A percentile compares a stretch with the other conserved stretches of the same genome.
These are phyloP conservation scores for Neolamprologus hecqui DNA, from an alignment of 2,113 vertebrate species.

Conservation along the genomic window DNA sequence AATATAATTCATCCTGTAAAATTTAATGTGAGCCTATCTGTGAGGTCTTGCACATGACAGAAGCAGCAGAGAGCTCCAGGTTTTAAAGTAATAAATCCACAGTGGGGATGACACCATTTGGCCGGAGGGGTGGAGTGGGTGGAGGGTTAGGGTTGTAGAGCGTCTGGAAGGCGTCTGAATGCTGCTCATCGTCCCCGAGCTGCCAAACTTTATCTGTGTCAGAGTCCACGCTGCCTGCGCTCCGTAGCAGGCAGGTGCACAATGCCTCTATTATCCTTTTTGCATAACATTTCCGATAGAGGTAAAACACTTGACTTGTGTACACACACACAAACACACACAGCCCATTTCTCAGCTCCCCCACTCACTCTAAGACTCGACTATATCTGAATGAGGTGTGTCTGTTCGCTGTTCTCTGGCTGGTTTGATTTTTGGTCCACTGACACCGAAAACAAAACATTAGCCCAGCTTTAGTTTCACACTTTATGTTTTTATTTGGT, in stretches of 20 bases:
- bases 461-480: not conserved
- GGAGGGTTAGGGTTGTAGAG: not conserved
- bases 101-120: slow-evolving; percentile 23
- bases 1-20: not conserved
- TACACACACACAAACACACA: not conserved
- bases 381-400: not conserved
- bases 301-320: slow-evolving; percentile 44
- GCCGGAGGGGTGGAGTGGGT: not conserved
- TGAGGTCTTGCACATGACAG: not conserved
- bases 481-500: not conserved
- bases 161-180: slow-evolving; percentile 39
- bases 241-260: slow-evolving; percentile 55
- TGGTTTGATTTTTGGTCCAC: not conserved
- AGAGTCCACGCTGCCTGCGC: slow-evolving; percentile 33
- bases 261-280: slow-evolving; percentile 48
- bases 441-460: not conserved
- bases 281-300: slow-evolving; percentile 51
- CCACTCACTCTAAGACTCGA: not conserved
- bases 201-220: slow-evolving; percentile 56
- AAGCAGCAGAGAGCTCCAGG: not conserved
- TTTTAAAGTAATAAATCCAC: slow-evolving; percentile 24
- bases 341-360: not conserved
- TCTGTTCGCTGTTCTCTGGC: not conserved
- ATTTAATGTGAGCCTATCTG: not conserved
- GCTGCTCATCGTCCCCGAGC: slow-evolving; percentile 39